phyloP scores from a whole-genome alignment of 37 sponge, comb jelly and placozoan genomes.

The Cladorhizidae sp. region DNA sequence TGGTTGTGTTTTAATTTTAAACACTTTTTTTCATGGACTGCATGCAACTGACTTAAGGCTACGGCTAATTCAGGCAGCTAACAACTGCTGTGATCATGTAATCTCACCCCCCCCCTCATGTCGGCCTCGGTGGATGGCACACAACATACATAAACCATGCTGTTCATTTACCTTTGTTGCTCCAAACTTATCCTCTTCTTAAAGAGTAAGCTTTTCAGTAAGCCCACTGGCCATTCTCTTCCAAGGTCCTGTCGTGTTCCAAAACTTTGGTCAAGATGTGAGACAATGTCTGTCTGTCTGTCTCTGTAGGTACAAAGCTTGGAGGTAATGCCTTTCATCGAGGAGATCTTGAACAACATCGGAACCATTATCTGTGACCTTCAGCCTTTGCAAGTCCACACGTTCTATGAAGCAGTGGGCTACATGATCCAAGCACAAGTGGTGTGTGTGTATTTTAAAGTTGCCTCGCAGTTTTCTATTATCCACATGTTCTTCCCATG shows the following conservation, averaged over 20 bases:
- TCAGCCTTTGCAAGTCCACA: slow-evolving; percentile 98
- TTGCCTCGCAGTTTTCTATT: neutral
- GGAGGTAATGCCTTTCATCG: slow-evolving; percentile 95
- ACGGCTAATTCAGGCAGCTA: too few species aligned
- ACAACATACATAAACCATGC: too few species aligned
- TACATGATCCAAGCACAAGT: slow-evolving; percentile 97
- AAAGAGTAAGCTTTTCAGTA: neutral
- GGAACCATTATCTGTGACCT: slow-evolving; percentile 96
- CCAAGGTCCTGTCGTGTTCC: neutral
- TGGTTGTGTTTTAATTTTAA: too few species aligned
- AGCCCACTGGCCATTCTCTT: neutral
- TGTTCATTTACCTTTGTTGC: neutral
- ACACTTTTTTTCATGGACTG: too few species aligned
- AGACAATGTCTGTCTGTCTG: too few species aligned
- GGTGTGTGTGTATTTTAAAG: slow-evolving; percentile 41
- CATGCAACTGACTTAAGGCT: too few species aligned
- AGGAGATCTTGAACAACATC: slow-evolving; percentile 94
- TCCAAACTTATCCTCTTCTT: neutral
- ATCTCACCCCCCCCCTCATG: too few species aligned
- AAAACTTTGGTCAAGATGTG: neutral
- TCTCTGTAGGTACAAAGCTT: slow-evolving; percentile 67
- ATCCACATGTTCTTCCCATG: neutral
- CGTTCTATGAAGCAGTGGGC: slow-evolving; percentile 99
- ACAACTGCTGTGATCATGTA: too few species aligned
- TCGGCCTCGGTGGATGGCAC: too few species aligned